These are phyloP conservation scores for Gobiocypris rarus DNA, from an alignment of 2,113 vertebrate species.

Conservation along the genomic window DNA sequence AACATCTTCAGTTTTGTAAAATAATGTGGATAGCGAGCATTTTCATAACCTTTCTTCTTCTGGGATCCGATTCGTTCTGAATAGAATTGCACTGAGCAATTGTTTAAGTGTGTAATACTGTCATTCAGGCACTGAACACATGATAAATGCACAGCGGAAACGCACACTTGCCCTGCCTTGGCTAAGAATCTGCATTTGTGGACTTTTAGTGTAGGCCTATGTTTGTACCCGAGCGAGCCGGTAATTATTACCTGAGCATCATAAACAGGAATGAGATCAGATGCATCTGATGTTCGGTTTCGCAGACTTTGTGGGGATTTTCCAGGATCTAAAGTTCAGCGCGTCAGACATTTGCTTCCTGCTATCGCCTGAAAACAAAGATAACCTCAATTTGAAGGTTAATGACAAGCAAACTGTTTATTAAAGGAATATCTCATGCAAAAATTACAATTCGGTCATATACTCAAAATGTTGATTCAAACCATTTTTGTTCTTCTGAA, in stretches of 20 bases:
- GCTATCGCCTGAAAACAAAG: neutral
- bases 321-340: conserved; percentile 21
- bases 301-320: conserved; percentile 41
- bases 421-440: neutral
- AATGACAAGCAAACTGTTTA: neutral
- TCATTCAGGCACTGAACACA: neutral
- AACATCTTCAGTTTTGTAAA: no score
- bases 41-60: neutral
- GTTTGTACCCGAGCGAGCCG: neutral
- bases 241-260: conserved; percentile 23
- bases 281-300: conserved; percentile 14
- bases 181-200: no score
- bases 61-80: neutral
- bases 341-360: neutral
- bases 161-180: neutral
- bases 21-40: no score
- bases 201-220: neutral
- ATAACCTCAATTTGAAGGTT: neutral
- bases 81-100: neutral
- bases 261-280: conserved; percentile 4
- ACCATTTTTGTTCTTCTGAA: no score
- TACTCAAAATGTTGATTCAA: neutral
- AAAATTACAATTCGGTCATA: neutral
- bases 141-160: neutral
- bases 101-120: neutral